Base-by-base conservation (phyloP, 2,113 vertebrate species). In the Grantiella picta region DNA sequence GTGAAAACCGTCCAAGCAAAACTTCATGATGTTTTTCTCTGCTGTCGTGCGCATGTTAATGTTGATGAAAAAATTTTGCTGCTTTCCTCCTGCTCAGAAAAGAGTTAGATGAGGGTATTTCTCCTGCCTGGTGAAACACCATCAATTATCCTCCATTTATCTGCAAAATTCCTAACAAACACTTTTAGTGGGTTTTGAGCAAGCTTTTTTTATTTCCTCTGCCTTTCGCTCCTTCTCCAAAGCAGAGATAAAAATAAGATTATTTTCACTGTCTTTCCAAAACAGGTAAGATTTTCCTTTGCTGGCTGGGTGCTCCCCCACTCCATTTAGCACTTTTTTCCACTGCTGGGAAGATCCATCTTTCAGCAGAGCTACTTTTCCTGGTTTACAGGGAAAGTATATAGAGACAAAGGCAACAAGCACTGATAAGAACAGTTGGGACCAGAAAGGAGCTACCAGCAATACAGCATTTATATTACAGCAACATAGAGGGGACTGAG, bases 271-370 rank as follows among this genome's bases (percentile, higher is more conserved):
- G 76, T 86, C 78, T 96, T 94, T 93, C 88, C 95, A 83, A 94
- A 93, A 69, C 61, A 95, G 86, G 52, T 93, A 97, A 95, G 79
- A 77, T 93, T 94, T 95, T 93, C 94, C 96, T 93, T 81, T 59
- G 59, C 92, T 94, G 80, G 52, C 71, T 75, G 69, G 42, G 44
- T 82, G 57, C 44, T 93, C 59, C 82, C 68, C 75, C 22, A 66
- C 56, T 93, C 87, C 88, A 59, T 90, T 92, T 92, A 94, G 78
- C 71, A 83, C 71, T 94, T 86, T 77, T 92, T 96, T 93, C 93
- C 93, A 93, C 64, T 82, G 47, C 38, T 73, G 54, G 59, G 82
- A 57, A 82, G 82, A 94, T 65, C 47, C 71, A 42, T 50, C 82
- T 73, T 91, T 77, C 90, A 95, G 64, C 47, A 60, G 70, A 95